A percentile compares a stretch with the other conserved stretches of the same genome.
phyloP scores from a whole-genome alignment of 2,113 vertebrate species.

The Cephalopholis sonnerati region DNA sequence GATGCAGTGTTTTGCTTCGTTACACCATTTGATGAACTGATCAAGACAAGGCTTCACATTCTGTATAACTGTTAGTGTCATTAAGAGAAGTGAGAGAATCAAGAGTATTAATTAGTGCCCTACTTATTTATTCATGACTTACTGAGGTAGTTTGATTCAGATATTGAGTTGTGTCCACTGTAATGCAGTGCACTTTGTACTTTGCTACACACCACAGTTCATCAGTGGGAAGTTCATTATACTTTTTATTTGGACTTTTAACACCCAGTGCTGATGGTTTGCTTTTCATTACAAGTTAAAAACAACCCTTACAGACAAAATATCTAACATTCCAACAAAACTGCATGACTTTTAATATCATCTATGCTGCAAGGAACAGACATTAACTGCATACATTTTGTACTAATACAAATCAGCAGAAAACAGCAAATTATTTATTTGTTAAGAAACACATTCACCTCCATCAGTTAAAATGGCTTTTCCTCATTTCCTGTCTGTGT shows the following conservation, averaged over 20 bases:
- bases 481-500: slow-evolving; percentile 57
- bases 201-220: slow-evolving; percentile 5
- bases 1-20: background rate
- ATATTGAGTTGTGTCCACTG: slow-evolving; percentile 17
- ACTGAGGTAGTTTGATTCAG: slow-evolving; percentile 6
- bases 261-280: background rate
- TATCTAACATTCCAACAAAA: background rate
- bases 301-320: background rate
- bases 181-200: background rate
- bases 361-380: background rate
- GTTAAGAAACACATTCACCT: slow-evolving; percentile 9
- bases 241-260: slow-evolving; percentile 32
- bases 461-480: slow-evolving; percentile 37
- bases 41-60: slow-evolving; percentile 10
- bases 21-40: slow-evolving; percentile 10
- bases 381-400: background rate
- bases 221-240: slow-evolving; percentile 29
- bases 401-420: background rate
- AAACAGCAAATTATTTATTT: background rate
- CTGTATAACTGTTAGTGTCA: slow-evolving; percentile 23
- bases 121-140: slow-evolving; percentile 57
- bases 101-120: slow-evolving; percentile 47
- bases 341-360: background rate
- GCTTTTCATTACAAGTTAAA: slow-evolving; percentile 21
- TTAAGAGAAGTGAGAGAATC: slow-evolving; percentile 23